Percentiles rank a stretch among this genome's conserved stretches.
Conservation (phyloP, 2,888 invertebrate species). For the Colostygia pectinataria region DNA sequence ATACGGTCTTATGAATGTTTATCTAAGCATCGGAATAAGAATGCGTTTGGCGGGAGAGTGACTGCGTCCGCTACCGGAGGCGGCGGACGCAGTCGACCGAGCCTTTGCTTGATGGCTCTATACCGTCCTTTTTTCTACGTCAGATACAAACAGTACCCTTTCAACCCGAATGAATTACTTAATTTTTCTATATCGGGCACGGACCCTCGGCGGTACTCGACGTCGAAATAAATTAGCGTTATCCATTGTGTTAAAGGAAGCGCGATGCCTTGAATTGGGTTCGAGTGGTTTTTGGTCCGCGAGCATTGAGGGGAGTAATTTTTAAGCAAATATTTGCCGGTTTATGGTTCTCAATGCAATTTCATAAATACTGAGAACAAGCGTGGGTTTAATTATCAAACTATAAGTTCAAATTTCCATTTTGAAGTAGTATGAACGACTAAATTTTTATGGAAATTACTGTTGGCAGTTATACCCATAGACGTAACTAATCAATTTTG, state of each 20-base stretch:
- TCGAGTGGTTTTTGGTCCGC: conserved; percentile 56
- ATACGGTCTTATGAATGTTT: conserved; percentile 71
- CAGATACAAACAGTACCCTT: conserved; percentile 77
- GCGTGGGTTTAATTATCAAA: conserved; percentile 5
- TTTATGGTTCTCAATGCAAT: conserved; percentile 32
- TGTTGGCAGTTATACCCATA: background rate
- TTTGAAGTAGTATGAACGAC: background rate
- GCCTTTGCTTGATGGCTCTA: conserved; percentile 62
- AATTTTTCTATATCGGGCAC: conserved; percentile 72
- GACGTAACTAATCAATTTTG: conserved; percentile 25
- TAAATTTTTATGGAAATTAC: background rate
- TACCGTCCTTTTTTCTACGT: conserved; percentile 70
- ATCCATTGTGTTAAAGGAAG: conserved; percentile 60
- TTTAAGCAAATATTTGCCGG: conserved; percentile 51
- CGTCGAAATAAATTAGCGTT: conserved; percentile 75
- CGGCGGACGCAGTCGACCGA: conserved; percentile 68
- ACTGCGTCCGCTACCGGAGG: conserved; percentile 16
- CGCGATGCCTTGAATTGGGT: conserved; percentile 53
- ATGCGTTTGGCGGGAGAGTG: conserved; percentile 61
- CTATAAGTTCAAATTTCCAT: conserved; percentile 6
- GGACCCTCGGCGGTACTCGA: conserved; percentile 60
- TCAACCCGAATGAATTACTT: conserved; percentile 79
- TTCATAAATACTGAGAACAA: conserved; percentile 24
- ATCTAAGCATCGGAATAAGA: conserved; percentile 78
- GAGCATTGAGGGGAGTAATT: conserved; percentile 48